Evolutionary conservation across 2,113 vertebrate genomes (phyloP), one percentile per base, ranked within the genome.

Genomic region (Rattus rattus): DNA sequence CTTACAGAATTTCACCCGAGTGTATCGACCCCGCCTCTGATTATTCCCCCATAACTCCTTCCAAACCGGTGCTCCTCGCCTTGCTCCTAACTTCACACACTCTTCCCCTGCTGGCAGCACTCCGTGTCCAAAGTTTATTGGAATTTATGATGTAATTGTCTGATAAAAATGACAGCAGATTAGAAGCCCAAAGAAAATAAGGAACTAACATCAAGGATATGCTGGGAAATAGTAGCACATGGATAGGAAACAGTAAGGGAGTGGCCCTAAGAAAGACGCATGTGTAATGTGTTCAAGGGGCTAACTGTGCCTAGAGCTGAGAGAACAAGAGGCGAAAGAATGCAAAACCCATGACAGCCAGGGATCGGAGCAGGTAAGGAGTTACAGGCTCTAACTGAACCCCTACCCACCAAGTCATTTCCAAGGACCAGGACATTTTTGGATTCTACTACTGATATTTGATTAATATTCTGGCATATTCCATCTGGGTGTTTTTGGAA

Each of bases 111-210:
- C 28, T 86, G 39, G 28, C 26, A 67, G 61, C 26, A 67, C 17
- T 49, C 61, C 5, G 16, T 86, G 43, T 33, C 14, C 28, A 67
- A 86, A 86, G 65, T 47, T 12, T 14, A 16, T 19, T 67, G 83
- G 39, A 5, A 49, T 22, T 67, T 84, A 36, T 86, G 26, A 93
- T n/a, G 13, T 75, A n/a, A 22, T 26, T 70, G 43, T 77, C 81
- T 93, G 13, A 88, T 76, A 43, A 67, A 17, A 17, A 6, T 72
- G 70, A 72, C 70, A 63, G 61, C 28, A 43, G 36, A 65, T 86
- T 65, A 69, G 72, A 96, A 88, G 9, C 7, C 49, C 80, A 36
- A 90, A 75, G 67, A 36, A 95, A 97, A 69, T 61, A 43, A 95
- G 17, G 39, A 19, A 61, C 5, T 47, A 91, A 79, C 6, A 26